Base-by-base conservation (phyloP, 2,888 invertebrate genomes). In the Didymodactylos carnosus region DNA sequence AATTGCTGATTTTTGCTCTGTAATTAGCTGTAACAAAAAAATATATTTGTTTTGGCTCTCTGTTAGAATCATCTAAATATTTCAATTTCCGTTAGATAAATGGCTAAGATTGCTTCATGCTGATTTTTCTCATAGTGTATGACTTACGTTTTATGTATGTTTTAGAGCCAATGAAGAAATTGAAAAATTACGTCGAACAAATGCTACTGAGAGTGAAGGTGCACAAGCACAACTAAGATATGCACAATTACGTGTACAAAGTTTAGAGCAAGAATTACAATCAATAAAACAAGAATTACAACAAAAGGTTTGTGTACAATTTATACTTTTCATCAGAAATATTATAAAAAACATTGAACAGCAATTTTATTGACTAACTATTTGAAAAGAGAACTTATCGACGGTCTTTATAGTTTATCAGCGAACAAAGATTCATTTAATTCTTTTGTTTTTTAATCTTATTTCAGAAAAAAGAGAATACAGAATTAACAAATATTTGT, bases 401-500 rank as follows among this genome's bases (percentile, higher is more conserved):
- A n/a, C n/a, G n/a, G n/a, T n/a, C n/a, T n/a, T n/a, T 16, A 16
- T 46, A 46, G 19, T 14, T 46, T 16, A 46, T 16, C 19, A 19
- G 19, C 46, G 14, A 19, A 16, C 14, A 46, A 19, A 16, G 14
- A 46, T 16, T 46, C 4, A 27, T 35, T 4, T 19, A 8, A 16
- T 49, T 73, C 39, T 39, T 4, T 40, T 4, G 7, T 49, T 23
- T n/a, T 49, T n/a, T n/a, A n/a, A n/a, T n/a, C n/a, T n/a, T n/a
- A n/a, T n/a, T 77, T 41, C 77, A 81, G 80, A 88, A 88, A 23
- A 90, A 90, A 82, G 94, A 94, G 83, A 93, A 92, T 82, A 88
- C 88, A 79, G 92, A 93, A 83, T 87, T 94, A 78, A 89, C 93
- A 76, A 89, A 90, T 80, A 90, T 94, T 80, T 91, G 93, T 86